Base-by-base conservation (phyloP, 2,888 invertebrate genomes). In the Pteria penguin region DNA sequence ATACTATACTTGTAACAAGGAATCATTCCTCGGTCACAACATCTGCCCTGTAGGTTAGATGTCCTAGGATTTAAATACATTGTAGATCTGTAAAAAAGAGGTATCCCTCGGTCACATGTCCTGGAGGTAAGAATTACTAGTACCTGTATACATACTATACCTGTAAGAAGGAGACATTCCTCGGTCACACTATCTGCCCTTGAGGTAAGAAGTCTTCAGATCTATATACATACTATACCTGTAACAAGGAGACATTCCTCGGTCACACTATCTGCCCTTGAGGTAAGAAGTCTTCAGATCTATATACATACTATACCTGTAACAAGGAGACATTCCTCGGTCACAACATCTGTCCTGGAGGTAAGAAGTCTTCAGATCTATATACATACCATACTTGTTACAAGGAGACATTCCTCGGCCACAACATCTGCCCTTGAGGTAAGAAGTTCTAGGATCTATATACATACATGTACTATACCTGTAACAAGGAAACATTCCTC, bases 111-210 rank as follows among this genome's bases (percentile, higher is more conserved):
- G n/a, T n/a, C n/a, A n/a, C n/a, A n/a, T n/a, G n/a, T n/a, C n/a
- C n/a, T n/a, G n/a, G n/a, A n/a, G n/a, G n/a, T n/a, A n/a, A n/a
- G n/a, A n/a, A n/a, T n/a, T n/a, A 81, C 27, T 55, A 68, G 11
- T 27, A 79, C n/a, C 87, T 87, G 31, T 65, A 63, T 1, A 78
- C 82, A 62, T 88, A 84, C 73, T 87, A 79, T 76, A 86, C 84
- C 2, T 88, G 88, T 72, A 62, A 78, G 4, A 81, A 81, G 3
- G 86, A 83, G 11, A 80, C 78, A 33, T 87, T 82, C 75, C 84
- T 86, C 57, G 87, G 87, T 2, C 88, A 87, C 72, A 82, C 84
- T 66, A 75, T 73, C 65, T 88, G 88, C 68, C 79, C 84, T 18
- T 69, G 72, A 80, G 81, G 88, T 88, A 36, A 27, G 78, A 79